These are phyloP conservation scores for Hipposideros armiger DNA, from an alignment of 2,113 vertebrate genomes.

Conservation along the genomic window DNA sequence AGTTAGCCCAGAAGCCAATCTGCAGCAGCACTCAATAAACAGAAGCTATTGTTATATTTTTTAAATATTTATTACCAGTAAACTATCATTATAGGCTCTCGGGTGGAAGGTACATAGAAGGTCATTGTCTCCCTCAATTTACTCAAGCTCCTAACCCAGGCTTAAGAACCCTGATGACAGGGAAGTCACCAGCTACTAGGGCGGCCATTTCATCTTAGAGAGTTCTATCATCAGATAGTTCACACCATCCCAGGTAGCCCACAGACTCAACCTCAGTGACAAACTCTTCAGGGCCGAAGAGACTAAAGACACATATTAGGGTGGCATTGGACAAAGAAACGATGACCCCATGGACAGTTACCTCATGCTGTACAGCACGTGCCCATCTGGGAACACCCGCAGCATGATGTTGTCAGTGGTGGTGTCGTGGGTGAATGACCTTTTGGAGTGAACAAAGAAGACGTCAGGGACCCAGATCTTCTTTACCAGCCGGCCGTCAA, in stretches of 20 bases:
- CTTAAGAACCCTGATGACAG: background rate
- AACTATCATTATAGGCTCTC: background rate
- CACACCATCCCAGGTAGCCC: background rate
- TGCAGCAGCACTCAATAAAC: background rate
- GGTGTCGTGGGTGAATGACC: conserved; percentile 96
- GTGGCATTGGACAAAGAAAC: background rate
- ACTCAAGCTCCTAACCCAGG: background rate
- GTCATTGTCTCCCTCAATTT: background rate
- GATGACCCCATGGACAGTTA: conserved; percentile 58
- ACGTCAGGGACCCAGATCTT: conserved; percentile 98
- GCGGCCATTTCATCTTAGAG: background rate
- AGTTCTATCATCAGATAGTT: background rate
- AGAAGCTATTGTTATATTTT: background rate
- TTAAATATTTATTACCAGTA: background rate
- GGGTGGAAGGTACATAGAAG: background rate
- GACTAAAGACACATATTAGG: no score
- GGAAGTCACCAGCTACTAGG: background rate
- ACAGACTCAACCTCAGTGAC: background rate
- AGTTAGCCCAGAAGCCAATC: background rate
- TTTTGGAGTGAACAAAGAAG: conserved; percentile 98
- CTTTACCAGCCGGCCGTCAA: conserved; percentile 95
- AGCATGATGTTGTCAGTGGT: conserved; percentile 98
- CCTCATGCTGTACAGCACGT: conserved; percentile 98
- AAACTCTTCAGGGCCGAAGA: background rate
- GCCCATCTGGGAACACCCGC: conserved; percentile 95